Conservation (phyloP, 1,140 invertebrate genomes). For the Drosophila littoralis region DNA sequence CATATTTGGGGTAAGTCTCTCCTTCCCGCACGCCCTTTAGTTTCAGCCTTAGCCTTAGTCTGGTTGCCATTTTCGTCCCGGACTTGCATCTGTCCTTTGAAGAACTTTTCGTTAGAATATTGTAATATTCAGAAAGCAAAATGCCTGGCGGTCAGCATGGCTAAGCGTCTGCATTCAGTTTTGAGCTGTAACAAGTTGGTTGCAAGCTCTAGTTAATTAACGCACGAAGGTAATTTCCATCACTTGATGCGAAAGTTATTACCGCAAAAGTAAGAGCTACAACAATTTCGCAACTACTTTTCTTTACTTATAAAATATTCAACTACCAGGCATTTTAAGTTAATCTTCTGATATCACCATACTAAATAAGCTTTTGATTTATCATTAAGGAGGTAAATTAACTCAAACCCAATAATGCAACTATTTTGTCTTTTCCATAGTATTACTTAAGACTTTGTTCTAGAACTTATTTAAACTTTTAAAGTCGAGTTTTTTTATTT, state of each 20-base stretch:
- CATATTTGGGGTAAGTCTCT: constrained; percentile 52
- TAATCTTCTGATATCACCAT: too few relatives aligned
- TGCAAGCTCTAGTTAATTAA: constrained; percentile 57
- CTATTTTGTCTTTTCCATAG: too few relatives aligned
- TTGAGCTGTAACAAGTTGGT: constrained; percentile 4
- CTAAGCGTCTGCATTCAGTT: neutral
- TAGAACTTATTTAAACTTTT: too few relatives aligned
- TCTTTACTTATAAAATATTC: too few relatives aligned
- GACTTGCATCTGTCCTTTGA: constrained; percentile 25
- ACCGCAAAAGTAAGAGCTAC: constrained; percentile 5
- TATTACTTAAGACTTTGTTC: too few relatives aligned
- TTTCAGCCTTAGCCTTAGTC: constrained; percentile 9
- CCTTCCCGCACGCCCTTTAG: neutral
- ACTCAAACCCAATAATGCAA: too few relatives aligned
- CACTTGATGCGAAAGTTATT: constrained; percentile 27
- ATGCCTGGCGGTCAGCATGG: constrained; percentile 44
- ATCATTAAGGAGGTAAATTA: too few relatives aligned
- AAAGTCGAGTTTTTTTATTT: too few relatives aligned
- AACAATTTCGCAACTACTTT: neutral
- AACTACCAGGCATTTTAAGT: too few relatives aligned
- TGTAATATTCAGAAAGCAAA: constrained; percentile 49
- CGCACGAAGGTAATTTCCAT: constrained; percentile 8
- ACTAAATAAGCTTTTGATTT: too few relatives aligned
- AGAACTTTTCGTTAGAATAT: constrained; percentile 43
- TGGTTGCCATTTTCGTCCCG: constrained; percentile 51